A percentile compares a stretch with the other conserved stretches of the same genome.
Evolutionary conservation across 2,888 invertebrate genomes (phyloP).

Genomic region (Amiota mariae): DNA sequence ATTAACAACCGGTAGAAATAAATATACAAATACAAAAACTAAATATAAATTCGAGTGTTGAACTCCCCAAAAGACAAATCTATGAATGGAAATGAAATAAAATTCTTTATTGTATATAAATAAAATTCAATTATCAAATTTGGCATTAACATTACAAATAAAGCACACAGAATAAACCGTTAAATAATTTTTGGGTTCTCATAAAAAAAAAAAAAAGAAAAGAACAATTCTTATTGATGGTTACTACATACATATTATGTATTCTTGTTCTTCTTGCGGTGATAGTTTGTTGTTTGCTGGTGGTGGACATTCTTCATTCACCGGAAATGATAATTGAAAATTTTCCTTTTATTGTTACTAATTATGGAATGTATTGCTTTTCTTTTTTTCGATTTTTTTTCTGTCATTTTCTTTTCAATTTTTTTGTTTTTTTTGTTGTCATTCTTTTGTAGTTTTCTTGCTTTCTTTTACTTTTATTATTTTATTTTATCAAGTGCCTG

Average conservation of each 20-base stretch:
- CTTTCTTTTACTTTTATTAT: not conserved
- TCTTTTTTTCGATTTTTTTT: too few relatives aligned
- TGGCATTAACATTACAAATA: not conserved
- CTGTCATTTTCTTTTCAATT: not conserved
- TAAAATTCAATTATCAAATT: constrained; percentile 6
- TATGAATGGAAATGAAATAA: not conserved
- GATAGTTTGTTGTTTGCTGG: too few relatives aligned
- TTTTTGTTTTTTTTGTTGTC: not conserved
- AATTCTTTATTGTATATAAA: not conserved
- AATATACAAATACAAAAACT: too few relatives aligned
- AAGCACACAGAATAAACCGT: not conserved
- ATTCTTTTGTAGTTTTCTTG: not conserved
- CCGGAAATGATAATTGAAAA: constrained; percentile 21
- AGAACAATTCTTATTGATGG: not conserved
- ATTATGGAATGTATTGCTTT: constrained; percentile 14
- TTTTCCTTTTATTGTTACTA: constrained; percentile 17
- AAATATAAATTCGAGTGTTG: too few relatives aligned
- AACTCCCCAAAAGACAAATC: not conserved
- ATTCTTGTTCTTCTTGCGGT: not conserved
- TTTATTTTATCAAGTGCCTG: not conserved
- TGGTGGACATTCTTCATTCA: not conserved
- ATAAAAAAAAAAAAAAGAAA: not conserved
- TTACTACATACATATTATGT: too few relatives aligned
- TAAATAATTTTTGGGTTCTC: not conserved
- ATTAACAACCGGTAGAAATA: too few relatives aligned